Evolutionary conservation across 2,888 invertebrate species (phyloP).

Genomic region (Rhodophaea formosa): DNA sequence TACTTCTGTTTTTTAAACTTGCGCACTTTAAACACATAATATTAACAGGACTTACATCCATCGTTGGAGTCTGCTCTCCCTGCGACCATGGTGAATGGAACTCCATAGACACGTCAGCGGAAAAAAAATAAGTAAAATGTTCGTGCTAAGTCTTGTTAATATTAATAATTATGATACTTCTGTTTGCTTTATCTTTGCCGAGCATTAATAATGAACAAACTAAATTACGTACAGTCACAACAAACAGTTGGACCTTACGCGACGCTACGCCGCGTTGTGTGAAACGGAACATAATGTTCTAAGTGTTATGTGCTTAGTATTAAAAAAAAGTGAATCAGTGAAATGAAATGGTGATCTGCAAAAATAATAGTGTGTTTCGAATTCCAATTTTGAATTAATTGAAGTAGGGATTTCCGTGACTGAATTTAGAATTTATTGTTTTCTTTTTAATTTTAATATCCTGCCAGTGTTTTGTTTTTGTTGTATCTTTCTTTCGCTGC

Average conservation of each 20-base stretch:
- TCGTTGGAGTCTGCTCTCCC: too few relatives aligned
- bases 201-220: constrained; percentile 26
- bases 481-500: too few relatives aligned
- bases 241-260: constrained; percentile 17
- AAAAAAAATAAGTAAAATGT: too few relatives aligned
- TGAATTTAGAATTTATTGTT: neutral
- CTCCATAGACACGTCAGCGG: too few relatives aligned
- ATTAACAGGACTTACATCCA: too few relatives aligned
- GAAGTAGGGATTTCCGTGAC: neutral
- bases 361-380: neutral
- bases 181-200: constrained; percentile 19
- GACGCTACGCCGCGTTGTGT: neutral
- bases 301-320: neutral
- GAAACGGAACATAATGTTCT: neutral
- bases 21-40: too few relatives aligned
- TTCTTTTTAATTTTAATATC: neutral
- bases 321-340: neutral
- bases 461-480: neutral
- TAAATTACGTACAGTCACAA: constrained; percentile 22
- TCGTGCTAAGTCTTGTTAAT: too few relatives aligned
- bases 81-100: too few relatives aligned
- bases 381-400: neutral
- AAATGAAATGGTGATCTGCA: neutral
- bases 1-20: too few relatives aligned
- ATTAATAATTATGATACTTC: too few relatives aligned